A percentile compares a stretch with the other conserved stretches of the same genome.
phyloP scores from a whole-genome alignment of 2,113 vertebrate species.

The Isurus oxyrinchus region DNA sequence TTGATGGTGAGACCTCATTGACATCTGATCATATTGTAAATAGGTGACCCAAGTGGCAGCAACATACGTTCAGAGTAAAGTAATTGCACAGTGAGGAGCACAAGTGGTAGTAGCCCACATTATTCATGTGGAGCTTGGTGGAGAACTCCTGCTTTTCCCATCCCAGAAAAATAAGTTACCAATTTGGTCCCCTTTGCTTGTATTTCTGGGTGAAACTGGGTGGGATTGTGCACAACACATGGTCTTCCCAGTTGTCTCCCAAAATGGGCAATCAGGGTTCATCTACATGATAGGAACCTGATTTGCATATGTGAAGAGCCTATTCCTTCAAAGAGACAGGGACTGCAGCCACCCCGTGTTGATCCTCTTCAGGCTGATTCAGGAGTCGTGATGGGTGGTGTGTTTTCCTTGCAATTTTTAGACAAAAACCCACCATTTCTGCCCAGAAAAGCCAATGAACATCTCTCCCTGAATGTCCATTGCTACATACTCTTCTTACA shows the following conservation, averaged over 20 bases:
- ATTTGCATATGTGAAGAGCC: neutral
- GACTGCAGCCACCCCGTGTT: neutral
- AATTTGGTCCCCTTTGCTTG: neutral
- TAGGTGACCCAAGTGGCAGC: neutral
- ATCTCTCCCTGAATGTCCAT: neutral
- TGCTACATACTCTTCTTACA: neutral
- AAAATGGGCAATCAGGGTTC: neutral
- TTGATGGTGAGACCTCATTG: neutral
- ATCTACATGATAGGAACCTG: neutral
- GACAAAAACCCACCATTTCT: neutral
- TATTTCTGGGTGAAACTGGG: neutral
- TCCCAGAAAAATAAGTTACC: too few relatives aligned
- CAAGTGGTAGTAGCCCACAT: too few relatives aligned
- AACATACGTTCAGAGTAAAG: neutral
- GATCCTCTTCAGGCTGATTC: neutral
- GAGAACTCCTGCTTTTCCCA: too few relatives aligned
- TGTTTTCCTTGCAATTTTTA: neutral
- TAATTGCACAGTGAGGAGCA: neutral
- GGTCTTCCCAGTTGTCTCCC: neutral
- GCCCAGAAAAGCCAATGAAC: neutral
- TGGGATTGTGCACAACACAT: neutral
- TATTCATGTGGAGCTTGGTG: too few relatives aligned
- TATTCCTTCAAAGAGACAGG: neutral
- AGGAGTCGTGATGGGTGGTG: neutral
- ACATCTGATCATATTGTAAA: neutral